These are phyloP conservation scores for Eidolon helvum DNA, from an alignment of 2,113 vertebrate species.

Conservation along the genomic window DNA sequence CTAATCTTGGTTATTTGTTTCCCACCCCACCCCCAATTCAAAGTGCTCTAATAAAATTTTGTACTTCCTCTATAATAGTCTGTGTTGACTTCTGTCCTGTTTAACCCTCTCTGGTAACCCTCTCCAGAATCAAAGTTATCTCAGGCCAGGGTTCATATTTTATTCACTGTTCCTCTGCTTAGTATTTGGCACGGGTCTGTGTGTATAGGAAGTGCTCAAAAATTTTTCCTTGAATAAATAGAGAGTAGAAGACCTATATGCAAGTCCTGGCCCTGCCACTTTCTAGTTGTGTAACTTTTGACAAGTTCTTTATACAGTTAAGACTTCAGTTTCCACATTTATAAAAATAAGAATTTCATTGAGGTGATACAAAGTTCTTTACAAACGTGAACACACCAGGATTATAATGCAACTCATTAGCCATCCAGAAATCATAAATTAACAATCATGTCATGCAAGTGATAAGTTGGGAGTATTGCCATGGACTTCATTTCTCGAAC, in stretches of 20 bases:
- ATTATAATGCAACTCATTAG: background rate
- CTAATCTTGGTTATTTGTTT: background rate
- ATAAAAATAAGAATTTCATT: background rate
- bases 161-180: background rate
- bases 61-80: accelerated
- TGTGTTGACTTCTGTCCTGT: background rate
- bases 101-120: background rate
- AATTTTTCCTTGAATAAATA: background rate
- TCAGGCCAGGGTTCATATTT: background rate
- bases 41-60: background rate
- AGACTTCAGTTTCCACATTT: background rate
- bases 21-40: background rate
- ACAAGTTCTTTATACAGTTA: background rate
- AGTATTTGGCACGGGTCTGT: background rate
- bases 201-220: background rate
- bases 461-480: background rate
- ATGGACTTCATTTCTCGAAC: background rate
- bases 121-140: background rate
- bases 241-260: background rate
- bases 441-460: background rate
- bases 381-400: background rate
- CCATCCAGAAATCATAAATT: background rate
- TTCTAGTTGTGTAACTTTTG: background rate
- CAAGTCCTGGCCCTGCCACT: background rate
- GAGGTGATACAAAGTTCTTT: background rate